Conservation (phyloP, 2,113 vertebrate genomes). For the Sturnira hondurensis region DNA sequence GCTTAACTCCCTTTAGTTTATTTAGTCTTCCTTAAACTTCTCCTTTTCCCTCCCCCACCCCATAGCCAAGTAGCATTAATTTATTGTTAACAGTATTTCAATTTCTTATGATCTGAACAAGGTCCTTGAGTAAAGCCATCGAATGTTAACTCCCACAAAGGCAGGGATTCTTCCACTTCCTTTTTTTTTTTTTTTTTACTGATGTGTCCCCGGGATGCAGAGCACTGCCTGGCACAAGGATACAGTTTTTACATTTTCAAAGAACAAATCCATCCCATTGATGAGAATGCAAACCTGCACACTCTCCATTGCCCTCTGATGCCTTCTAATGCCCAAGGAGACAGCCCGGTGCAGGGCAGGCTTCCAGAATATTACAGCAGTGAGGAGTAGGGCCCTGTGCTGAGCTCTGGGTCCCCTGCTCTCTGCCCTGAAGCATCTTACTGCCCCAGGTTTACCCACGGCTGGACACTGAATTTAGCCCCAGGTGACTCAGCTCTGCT, state of each 20-base stretch:
- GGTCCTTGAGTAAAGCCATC: background rate
- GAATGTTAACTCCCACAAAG: background rate
- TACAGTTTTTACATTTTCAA: background rate
- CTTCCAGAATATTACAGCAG: accelerated
- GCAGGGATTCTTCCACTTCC: background rate
- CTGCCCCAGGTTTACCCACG: background rate
- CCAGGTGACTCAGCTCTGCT: background rate
- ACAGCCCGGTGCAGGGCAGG: too few species aligned
- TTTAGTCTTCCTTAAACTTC: background rate
- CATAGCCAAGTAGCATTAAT: background rate
- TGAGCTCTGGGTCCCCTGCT: background rate
- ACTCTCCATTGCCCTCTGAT: background rate
- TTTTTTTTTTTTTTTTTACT: background rate
- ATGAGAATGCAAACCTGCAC: background rate
- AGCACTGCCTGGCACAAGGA: background rate
- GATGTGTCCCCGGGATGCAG: background rate
- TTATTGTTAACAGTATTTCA: background rate
- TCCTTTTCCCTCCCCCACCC: too few species aligned
- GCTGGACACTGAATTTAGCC: too few species aligned
- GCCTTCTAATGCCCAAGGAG: background rate
- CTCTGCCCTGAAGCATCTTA: background rate
- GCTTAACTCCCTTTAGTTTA: background rate
- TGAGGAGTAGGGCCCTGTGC: background rate
- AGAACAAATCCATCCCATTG: background rate
- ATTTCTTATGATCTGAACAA: background rate